Percentiles rank a stretch among this genome's conserved stretches.
These are phyloP conservation scores for Portevinia maculata DNA, from an alignment of 2,888 invertebrate genomes.

Conservation along the genomic window DNA sequence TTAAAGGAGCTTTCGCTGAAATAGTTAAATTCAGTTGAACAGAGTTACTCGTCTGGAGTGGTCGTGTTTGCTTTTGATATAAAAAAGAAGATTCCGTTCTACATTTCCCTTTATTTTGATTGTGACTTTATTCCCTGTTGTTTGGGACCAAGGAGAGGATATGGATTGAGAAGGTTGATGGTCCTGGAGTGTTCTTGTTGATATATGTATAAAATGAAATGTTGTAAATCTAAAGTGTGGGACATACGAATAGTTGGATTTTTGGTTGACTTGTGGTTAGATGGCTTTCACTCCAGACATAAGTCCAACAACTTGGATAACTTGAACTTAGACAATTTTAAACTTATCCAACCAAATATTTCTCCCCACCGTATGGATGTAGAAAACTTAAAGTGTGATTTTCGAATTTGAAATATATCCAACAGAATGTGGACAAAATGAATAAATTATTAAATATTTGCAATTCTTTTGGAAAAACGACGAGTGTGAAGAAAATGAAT, in stretches of 20 bases:
- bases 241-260: conserved; percentile 47
- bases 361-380: conserved; percentile 60
- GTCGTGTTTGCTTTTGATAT: conserved; percentile 75
- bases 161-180: conserved; percentile 70
- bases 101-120: conserved; percentile 10
- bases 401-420: neutral
- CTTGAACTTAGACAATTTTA: conserved; percentile 48
- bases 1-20: conserved; percentile 75
- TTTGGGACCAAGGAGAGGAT: conserved; percentile 53
- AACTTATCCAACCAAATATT: neutral
- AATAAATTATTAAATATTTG: neutral
- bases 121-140: conserved; percentile 10
- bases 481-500: too few relatives aligned
- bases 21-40: conserved; percentile 76
- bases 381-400: conserved; percentile 21
- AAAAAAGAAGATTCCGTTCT: conserved; percentile 53
- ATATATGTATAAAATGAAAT: conserved; percentile 11
- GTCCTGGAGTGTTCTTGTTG: conserved; percentile 55
- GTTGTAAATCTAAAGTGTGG: conserved; percentile 40
- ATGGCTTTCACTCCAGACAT: conserved; percentile 10
- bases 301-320: conserved; percentile 47
- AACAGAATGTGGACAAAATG: conserved; percentile 1
- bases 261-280: conserved; percentile 38
- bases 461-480: too few relatives aligned
- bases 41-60: conserved; percentile 76